Percentiles rank a stretch among this genome's conserved stretches.
Conservation (phyloP, 1,140 invertebrate genomes). For the Drosophila miranda region DNA sequence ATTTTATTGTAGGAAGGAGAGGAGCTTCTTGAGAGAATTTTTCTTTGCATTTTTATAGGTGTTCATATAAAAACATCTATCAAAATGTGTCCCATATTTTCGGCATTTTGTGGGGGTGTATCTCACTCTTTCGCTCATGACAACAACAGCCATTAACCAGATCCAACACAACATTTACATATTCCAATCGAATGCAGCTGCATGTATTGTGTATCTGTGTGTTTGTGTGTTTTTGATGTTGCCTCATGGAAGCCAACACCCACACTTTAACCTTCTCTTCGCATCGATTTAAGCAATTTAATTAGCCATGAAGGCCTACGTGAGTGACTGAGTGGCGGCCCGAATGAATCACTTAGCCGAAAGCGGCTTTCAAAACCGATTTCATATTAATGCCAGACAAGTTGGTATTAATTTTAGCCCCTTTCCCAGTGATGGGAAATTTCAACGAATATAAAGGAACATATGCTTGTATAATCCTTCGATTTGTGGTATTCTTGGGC, state of each 20-base stretch:
- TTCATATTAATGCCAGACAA: constrained; percentile 7
- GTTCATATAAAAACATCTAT: constrained; percentile 16
- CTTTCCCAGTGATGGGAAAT: constrained; percentile 6
- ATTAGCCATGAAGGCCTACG: constrained; percentile 74
- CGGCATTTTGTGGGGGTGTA: constrained; percentile 52
- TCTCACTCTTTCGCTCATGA: constrained; percentile 34
- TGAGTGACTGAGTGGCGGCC: constrained; percentile 30
- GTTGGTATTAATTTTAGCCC: background rate
- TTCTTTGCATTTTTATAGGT: no score
- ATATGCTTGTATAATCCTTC: no score
- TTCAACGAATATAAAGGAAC: no score
- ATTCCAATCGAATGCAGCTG: constrained; percentile 62
- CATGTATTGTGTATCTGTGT: constrained; percentile 17
- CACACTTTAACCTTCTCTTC: constrained; percentile 69
- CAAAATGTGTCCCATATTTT: constrained; percentile 55
- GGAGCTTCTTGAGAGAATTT: background rate
- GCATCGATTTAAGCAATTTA: constrained; percentile 66
- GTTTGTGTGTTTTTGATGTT: constrained; percentile 44
- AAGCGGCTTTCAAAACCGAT: constrained; percentile 22
- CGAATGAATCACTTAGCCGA: constrained; percentile 22
- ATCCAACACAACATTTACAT: constrained; percentile 64
- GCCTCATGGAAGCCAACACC: constrained; percentile 68
- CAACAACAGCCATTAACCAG: constrained; percentile 49
- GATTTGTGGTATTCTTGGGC: background rate
- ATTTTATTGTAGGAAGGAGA: constrained; percentile 39